phyloP scores from a whole-genome alignment of 2,888 invertebrate genomes.

The Macaria liturata region DNA sequence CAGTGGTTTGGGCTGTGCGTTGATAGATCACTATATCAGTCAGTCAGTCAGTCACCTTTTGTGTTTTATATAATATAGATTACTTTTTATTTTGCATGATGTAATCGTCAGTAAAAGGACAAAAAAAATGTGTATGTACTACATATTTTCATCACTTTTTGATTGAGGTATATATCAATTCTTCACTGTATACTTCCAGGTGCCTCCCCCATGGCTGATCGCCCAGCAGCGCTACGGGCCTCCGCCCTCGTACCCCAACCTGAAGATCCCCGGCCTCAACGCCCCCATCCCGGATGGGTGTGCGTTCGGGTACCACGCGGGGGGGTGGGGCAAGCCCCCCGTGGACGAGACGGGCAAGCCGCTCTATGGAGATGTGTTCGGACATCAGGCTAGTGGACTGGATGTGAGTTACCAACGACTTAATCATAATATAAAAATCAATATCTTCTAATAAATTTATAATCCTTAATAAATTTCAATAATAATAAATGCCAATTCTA shows the following conservation, averaged over 20 bases:
- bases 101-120: no score
- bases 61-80: no score
- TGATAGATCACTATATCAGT: no score
- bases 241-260: conserved; percentile 98
- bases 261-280: conserved; percentile 98
- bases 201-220: conserved; percentile 97
- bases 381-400: conserved; percentile 88
- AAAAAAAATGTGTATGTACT: no score
- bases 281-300: conserved; percentile 99
- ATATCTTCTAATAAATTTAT: no score
- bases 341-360: conserved; percentile 99
- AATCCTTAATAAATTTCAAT: no score
- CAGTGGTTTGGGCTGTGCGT: no score
- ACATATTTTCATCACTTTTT: no score
- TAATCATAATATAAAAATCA: background rate
- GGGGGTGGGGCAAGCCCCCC: conserved; percentile 99
- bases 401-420: conserved; percentile 80
- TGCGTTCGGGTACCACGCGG: conserved; percentile 99
- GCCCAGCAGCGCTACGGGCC: conserved; percentile 99
- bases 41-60: no score
- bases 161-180: no score
- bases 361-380: conserved; percentile 99
- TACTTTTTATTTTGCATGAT: no score
- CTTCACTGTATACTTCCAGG: conserved; percentile 50
- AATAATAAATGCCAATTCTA: no score